Evolutionary conservation across 2,888 invertebrate genomes (phyloP).

Genomic region (Lepidocyrtinus sp.): DNA sequence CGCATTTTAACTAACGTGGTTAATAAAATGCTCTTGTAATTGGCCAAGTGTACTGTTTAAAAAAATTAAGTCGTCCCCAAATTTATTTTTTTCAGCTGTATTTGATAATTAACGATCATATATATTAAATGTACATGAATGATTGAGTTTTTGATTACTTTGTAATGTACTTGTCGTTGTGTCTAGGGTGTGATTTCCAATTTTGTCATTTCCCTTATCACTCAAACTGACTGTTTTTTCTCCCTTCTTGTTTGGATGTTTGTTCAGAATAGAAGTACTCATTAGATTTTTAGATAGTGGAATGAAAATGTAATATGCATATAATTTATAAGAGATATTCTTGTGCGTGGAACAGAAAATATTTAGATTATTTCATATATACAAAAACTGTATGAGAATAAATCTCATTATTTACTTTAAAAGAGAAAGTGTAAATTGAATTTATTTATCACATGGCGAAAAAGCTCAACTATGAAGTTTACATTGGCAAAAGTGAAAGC

Average conservation of each 20-base stretch:
- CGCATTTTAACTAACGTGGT: slow-evolving; percentile 46
- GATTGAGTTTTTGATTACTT: no score
- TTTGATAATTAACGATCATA: slow-evolving; percentile 44
- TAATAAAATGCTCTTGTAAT: slow-evolving; percentile 46
- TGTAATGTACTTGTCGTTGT: slow-evolving; percentile 51
- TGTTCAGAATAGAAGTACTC: slow-evolving; percentile 48
- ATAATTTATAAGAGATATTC: slow-evolving; percentile 54
- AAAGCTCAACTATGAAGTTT: no score
- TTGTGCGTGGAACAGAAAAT: slow-evolving; percentile 48
- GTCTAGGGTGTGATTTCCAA: no score
- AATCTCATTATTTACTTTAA: slow-evolving; percentile 51
- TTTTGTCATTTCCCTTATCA: slow-evolving; percentile 46
- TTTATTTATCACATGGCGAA: no score
- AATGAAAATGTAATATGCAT: not conserved
- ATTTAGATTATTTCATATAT: slow-evolving; percentile 57
- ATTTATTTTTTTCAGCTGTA: slow-evolving; percentile 57
- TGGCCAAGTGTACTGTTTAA: slow-evolving; percentile 34
- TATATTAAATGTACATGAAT: slow-evolving; percentile 23
- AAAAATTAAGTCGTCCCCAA: slow-evolving; percentile 46
- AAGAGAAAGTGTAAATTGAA: no score
- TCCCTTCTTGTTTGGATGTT: slow-evolving; percentile 56
- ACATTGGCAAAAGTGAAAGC: no score
- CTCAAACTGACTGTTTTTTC: slow-evolving; percentile 54
- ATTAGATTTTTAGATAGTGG: slow-evolving; percentile 46
- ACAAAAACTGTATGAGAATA: slow-evolving; percentile 50